phyloP scores from a whole-genome alignment of 1,140 invertebrate genomes.

The Schlechtendalia chinensis region DNA sequence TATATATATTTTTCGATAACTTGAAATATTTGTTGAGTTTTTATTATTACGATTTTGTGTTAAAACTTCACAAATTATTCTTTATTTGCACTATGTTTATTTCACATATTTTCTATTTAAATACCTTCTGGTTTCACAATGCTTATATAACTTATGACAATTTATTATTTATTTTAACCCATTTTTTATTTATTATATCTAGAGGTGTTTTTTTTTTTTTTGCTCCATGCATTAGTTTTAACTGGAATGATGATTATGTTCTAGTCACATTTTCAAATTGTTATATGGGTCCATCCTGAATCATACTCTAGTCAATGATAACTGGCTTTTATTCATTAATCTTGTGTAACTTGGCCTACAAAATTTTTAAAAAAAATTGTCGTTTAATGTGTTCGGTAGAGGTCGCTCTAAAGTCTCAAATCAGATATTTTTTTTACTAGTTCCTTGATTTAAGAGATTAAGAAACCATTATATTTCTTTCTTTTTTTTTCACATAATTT shows the following conservation, averaged over 20 bases:
- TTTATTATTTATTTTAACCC: neutral
- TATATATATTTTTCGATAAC: neutral
- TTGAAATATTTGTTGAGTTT: constrained; percentile 12
- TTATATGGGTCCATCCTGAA: neutral
- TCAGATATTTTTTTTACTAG: constrained; percentile 24
- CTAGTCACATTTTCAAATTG: neutral
- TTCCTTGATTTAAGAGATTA: constrained; percentile 36
- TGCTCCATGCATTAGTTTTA: neutral
- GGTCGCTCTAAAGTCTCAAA: constrained; percentile 14
- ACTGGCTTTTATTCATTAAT: constrained; percentile 28
- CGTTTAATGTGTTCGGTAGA: constrained; percentile 2
- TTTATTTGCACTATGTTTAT: constrained; percentile 19
- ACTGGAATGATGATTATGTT: neutral
- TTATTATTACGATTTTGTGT: constrained; percentile 23
- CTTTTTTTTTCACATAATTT: constrained; percentile 30
- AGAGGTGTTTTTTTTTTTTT: constrained; percentile 14
- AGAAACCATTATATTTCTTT: constrained; percentile 20
- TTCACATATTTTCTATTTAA: neutral
- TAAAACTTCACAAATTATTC: constrained; percentile 21
- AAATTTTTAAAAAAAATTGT: constrained; percentile 1
- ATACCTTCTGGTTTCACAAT: neutral
- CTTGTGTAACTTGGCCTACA: constrained; percentile 1
- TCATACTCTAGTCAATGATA: constrained; percentile 40
- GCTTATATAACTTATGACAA: neutral
- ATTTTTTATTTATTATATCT: neutral